Conservation (phyloP, 2,113 vertebrate genomes). For the Ptilonorhynchus violaceus region DNA sequence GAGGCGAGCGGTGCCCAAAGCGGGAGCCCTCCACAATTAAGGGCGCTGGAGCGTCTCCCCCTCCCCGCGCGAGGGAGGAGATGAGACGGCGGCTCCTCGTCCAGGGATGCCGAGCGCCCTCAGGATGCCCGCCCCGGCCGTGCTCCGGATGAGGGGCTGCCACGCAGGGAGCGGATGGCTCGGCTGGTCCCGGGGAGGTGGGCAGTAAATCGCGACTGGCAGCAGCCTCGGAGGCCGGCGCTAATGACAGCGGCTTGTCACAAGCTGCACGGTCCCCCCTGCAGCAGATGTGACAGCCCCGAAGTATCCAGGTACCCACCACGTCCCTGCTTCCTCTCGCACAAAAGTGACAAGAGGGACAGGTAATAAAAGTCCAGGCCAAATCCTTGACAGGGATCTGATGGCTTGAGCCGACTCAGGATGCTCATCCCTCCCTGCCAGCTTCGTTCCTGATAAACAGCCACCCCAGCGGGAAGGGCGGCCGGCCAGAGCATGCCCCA, state of each 20-base stretch:
- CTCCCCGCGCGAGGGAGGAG: fast-evolving
- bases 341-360: slow-evolving; percentile 18
- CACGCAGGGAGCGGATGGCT: not conserved
- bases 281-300: slow-evolving; percentile 39
- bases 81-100: not conserved
- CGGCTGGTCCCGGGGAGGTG: not conserved
- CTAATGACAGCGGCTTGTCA: slow-evolving; percentile 32
- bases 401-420: not conserved
- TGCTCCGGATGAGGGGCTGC: not conserved
- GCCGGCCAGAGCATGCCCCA: fast-evolving
- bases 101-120: not conserved
- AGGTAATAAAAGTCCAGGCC: slow-evolving; percentile 18
- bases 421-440: not conserved
- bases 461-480: fast-evolving
- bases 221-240: not conserved
- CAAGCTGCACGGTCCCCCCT: not conserved
- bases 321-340: not conserved
- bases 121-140: not conserved
- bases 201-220: not conserved
- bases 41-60: fast-evolving
- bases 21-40: not conserved
- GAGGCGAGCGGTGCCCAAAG: not conserved
- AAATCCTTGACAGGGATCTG: not conserved
- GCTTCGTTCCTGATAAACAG: not conserved
- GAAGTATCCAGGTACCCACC: not conserved